A percentile compares a stretch with the other conserved stretches of the same genome.
Conservation (phyloP, 2,888 invertebrate species). For the Sicus ferrugineus region DNA sequence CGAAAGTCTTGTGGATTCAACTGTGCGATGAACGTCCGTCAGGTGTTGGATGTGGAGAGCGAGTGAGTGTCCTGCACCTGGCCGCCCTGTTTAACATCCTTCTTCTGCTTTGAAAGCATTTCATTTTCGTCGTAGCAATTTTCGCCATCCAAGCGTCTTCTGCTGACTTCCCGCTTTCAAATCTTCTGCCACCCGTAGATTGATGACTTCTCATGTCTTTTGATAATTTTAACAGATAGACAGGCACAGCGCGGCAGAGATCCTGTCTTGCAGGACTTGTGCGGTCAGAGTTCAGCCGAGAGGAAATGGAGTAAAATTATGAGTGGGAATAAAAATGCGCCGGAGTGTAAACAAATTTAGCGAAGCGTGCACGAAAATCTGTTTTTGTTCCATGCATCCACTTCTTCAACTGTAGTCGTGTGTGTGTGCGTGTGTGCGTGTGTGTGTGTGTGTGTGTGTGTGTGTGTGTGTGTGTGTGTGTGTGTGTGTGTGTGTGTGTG, state of each 20-base stretch:
- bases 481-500: conserved; percentile 32
- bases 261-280: too few relatives aligned
- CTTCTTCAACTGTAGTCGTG: not conserved
- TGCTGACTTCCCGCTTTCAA: too few relatives aligned
- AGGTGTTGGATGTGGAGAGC: not conserved
- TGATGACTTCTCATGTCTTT: too few relatives aligned
- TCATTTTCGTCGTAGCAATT: not conserved
- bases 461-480: too few relatives aligned
- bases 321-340: conserved; percentile 43
- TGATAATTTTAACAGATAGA: too few relatives aligned
- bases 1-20: too few relatives aligned
- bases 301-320: conserved; percentile 49
- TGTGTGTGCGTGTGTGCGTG: not conserved
- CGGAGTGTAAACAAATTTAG: conserved; percentile 58
- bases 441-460: too few relatives aligned
- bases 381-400: not conserved
- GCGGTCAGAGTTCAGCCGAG: too few relatives aligned
- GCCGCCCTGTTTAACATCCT: not conserved
- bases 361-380: conserved; percentile 53
- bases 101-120: not conserved
- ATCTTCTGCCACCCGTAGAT: too few relatives aligned
- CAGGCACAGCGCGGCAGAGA: too few relatives aligned
- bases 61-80: not conserved
- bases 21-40: too few relatives aligned
- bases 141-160: not conserved